Base-by-base conservation (phyloP, 1,140 invertebrate genomes). In the Galendromus occidentalis region DNA sequence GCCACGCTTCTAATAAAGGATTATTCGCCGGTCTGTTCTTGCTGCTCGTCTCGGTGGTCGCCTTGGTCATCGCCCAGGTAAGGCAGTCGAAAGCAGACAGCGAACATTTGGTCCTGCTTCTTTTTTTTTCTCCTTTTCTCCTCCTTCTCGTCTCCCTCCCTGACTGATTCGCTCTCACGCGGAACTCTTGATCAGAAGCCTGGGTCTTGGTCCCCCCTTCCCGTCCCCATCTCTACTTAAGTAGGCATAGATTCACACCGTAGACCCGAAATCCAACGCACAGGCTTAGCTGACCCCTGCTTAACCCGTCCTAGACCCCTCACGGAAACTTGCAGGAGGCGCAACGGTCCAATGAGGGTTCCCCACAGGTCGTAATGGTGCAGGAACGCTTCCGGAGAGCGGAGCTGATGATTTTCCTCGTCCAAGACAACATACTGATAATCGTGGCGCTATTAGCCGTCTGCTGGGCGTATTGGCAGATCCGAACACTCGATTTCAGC, bases 1-100 rank as follows among this genome's bases (percentile, higher is more conserved):
- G 84, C 71, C 83, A 85, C 71, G 82, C 84, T 1, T 79, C 83
- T 44, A 85, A 85, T 73, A 81, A 81, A 67, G 84, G 84, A 9
- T 73, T 85, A 7, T 85, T 86, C 74, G 75, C 78, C 2, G 84
- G 84, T 6, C 76, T 85, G 4, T 75, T 84, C 9, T 71, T 85
- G n/a, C 76, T 82, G 44, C 80, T 85, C 0, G 74, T 80, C 17
- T 77, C 82, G 1, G 74, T 83, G 18, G 80, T 85, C 51, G 81
- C 79, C 67, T 79, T 85, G 20, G 84, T 86, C 66, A 75, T 85
- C 20, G 83, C 83, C 70, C 51, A 59, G 51, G 51, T 59, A 20
- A 22, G 45, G 28, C 45, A 28, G 33, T 39, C 33, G 4, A 4
- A 39, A 39, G 4, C 33, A 39, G 9, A 9, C 9, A 4, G 33